A percentile compares a stretch with the other conserved stretches of the same genome.
These are phyloP conservation scores for Ptilorrhoa leucosticta DNA, from an alignment of 2,113 vertebrate species.

Conservation along the genomic window DNA sequence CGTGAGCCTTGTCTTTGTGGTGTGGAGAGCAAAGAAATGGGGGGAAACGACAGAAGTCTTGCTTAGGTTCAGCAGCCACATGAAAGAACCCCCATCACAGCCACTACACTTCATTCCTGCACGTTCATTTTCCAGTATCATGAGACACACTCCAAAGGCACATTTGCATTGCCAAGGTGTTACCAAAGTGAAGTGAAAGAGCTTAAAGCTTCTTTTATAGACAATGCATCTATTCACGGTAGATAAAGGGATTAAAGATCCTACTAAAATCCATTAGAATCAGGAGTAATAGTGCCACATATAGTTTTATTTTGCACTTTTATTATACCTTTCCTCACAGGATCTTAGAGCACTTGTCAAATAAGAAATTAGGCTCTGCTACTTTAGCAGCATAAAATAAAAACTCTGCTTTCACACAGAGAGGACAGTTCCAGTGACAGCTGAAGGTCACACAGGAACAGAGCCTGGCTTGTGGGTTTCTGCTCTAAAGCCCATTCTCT, in stretches of 20 bases:
- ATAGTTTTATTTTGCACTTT: slow-evolving; percentile 59
- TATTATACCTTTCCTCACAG: slow-evolving; percentile 25
- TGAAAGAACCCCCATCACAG: neutral
- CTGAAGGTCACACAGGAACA: slow-evolving; percentile 49
- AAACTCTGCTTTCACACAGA: neutral
- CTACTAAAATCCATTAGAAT: slow-evolving; percentile 56
- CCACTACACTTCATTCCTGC: neutral
- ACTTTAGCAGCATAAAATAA: slow-evolving; percentile 25
- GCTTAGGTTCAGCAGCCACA: neutral
- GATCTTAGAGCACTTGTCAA: slow-evolving; percentile 40
- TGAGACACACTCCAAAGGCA: neutral
- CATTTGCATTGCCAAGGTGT: slow-evolving; percentile 36
- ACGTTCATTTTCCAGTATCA: neutral
- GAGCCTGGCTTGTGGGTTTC: neutral
- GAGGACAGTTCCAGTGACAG: neutral
- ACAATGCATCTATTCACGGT: slow-evolving; percentile 43
- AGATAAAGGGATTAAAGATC: slow-evolving; percentile 53
- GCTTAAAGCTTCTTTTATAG: slow-evolving; percentile 51
- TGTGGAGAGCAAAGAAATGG: neutral
- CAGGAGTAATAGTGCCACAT: slow-evolving; percentile 34
- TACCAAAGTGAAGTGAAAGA: slow-evolving; percentile 40
- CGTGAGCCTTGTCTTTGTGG: neutral
- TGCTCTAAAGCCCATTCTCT: slow-evolving; percentile 36
- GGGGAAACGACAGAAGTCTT: neutral
- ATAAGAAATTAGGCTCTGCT: slow-evolving; percentile 46